phyloP scores from a whole-genome alignment of 2,888 invertebrate species.

The Drosophila basisetae region DNA sequence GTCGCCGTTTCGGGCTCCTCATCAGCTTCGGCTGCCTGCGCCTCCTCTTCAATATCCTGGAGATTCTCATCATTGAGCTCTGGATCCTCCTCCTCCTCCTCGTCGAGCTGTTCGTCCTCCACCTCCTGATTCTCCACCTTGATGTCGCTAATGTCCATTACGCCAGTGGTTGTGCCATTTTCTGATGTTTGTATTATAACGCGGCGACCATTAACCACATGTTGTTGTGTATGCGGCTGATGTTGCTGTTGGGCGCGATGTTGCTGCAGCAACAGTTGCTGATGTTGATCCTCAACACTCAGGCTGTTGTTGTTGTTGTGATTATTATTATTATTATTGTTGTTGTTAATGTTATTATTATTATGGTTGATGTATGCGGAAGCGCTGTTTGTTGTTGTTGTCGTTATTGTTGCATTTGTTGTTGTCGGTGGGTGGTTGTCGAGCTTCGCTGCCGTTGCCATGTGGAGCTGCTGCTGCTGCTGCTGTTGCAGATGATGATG shows the following conservation, averaged over 20 bases:
- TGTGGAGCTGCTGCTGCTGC: conserved; percentile 43
- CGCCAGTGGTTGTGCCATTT: conserved; percentile 24
- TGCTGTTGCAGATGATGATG: conserved; percentile 42
- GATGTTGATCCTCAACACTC: conserved; percentile 53
- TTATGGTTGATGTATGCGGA: conserved; percentile 71
- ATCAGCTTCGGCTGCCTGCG: conserved; percentile 81
- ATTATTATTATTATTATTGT: conserved; percentile 33
- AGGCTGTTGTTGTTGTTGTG: conserved; percentile 40
- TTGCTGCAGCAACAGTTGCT: conserved; percentile 60
- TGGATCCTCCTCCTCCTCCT: conserved; percentile 82
- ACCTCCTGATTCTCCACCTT: conserved; percentile 64
- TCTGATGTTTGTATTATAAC: conserved; percentile 80
- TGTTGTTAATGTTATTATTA: conserved; percentile 59
- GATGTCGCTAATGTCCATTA: conserved; percentile 45
- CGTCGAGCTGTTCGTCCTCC: conserved; percentile 60
- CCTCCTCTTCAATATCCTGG: conserved; percentile 83
- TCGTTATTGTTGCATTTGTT: conserved; percentile 64
- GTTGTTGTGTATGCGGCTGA: conserved; percentile 67
- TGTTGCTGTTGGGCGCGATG: conserved; percentile 53
- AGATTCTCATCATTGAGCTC: conserved; percentile 83
- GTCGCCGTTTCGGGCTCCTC: conserved; percentile 72
- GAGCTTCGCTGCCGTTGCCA: conserved; percentile 55
- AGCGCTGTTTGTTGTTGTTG: conserved; percentile 72
- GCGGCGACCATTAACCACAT: conserved; percentile 80
- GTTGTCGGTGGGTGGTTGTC: conserved; percentile 83